Evolutionary conservation across 2,113 vertebrate species (phyloP).

Genomic region (Sylvilagus bachmani): DNA sequence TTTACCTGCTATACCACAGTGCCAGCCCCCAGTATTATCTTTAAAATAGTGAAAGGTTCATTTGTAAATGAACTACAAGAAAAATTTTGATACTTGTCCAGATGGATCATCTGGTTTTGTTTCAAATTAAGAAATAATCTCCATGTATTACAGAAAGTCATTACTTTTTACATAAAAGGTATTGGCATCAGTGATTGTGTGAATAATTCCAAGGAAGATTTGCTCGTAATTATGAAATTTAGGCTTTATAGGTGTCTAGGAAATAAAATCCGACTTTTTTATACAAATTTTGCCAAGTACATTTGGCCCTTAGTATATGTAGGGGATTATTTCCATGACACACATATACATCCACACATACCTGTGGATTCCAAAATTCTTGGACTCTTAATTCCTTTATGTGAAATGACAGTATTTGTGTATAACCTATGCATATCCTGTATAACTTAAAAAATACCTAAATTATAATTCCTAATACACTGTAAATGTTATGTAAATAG

Average conservation of each 20-base stretch:
- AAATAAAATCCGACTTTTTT: conserved; percentile 34
- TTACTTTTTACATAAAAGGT: neutral
- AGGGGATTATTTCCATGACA: neutral
- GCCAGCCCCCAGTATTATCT: no score
- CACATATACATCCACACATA: no score
- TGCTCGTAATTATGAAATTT: neutral
- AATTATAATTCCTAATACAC: neutral
- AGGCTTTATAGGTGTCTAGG: conserved; percentile 6
- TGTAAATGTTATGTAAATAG: neutral
- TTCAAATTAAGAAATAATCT: neutral
- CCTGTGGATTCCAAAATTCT: neutral
- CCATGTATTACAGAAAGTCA: neutral
- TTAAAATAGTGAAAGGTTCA: conserved; percentile 9
- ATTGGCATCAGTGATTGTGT: neutral
- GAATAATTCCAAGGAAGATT: neutral
- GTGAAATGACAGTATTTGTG: neutral
- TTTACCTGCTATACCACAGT: no score
- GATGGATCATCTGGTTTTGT: neutral
- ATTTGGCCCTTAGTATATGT: neutral
- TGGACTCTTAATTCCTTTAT: neutral
- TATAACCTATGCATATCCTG: neutral
- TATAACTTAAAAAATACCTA: neutral
- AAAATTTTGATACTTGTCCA: neutral
- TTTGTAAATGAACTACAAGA: neutral
- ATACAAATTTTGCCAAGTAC: conserved; percentile 18